Base-by-base conservation (phyloP, 2,113 vertebrate species). In the Eidolon helvum region DNA sequence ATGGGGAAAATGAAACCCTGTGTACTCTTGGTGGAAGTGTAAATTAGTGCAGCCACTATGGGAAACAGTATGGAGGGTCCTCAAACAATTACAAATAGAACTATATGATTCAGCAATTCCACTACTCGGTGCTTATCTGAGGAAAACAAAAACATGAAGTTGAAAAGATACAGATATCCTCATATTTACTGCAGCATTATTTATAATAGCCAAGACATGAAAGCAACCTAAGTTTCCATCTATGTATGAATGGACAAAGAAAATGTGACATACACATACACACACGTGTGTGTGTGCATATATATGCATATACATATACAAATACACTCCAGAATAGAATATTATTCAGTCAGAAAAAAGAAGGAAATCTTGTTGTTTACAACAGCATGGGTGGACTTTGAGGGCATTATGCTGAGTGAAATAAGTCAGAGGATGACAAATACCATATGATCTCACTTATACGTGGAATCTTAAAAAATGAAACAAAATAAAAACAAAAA, bases 21-120 rank as follows among this genome's bases (percentile, higher is more conserved):
- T 48, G 14, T 18, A 50, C 15, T 38, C 3, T 68, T 38, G 69
- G 33, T 33, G 87, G 68, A 15, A 50, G 68, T 40, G 26, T 59
- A n/a, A 94, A 24, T 59, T 35, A 8, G 71, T 68, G 15, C 24
- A 84, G 59, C 30, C 26, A 11, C 4, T 55, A 15, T 59, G 59
- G 59, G 15, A 84, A 89, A 79, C 10, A 45, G 22, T 38, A 84
- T 48, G 68, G 48, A 48, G 10, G 33, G 57, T 66, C 4, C 61
- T 57, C 12, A 84, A 90, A 94, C 57, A 55, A 66, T 82, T 75
- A 65, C 43, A 66, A 45, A 35, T 5, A 43, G 77, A 45, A 66
- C 16, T 66, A 38, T 33, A 55, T 57, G 59, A 28, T 57, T 45
- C 14, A 43, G 65, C 21, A 53, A 72, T 72, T 72, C 43, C n/a